Evolutionary conservation across 1,140 invertebrate species (phyloP), one percentile per base, ranked within the genome.

Genomic region (Cheumatopsyche charites): DNA sequence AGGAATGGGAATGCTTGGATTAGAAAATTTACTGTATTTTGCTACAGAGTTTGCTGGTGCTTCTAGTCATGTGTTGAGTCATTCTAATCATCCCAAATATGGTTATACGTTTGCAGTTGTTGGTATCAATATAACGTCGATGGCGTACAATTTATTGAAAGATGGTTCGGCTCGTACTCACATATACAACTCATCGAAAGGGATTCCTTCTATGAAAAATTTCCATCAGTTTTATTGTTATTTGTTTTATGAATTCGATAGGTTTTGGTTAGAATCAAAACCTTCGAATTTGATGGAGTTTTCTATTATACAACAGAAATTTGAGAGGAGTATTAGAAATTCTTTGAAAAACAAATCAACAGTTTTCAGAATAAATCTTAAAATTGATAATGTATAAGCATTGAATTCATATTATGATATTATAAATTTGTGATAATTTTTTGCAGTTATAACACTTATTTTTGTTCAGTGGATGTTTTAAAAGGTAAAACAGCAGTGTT

Each of bases 171-270:
- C 96, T 0, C 96, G 96, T 81, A 93, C 91, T 29, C 96, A 98
- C 80, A 91, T 98, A 81, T 98, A 93, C 80, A 98, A 98, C 85
- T 85, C 87, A 55, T 89, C 87, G n/a, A 88, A 88, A 76, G 85
- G 86, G 67, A 79, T 90, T 74, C 92, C 89, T 52, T 87, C 82
- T 19, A 82, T 98, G 36, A 87, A 90, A 79, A 87, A 92, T 80
- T 98, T 98, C 84, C 94, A 98, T 84, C 91, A 91, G 78, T 91
- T 98, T 78, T 98, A 98, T 84, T 95, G 94, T 83, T 97, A 95
- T 80, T 83, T 98, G 43, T 96, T 97, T 83, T 94, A 91, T 78
- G 92, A 96, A 79, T 98, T 98, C 86, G 94, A 97, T 82, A 90
- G 90, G 77, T 92, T 95, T 80, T 98, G 96, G 96, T 88, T 96